phyloP scores from a whole-genome alignment of 1,140 invertebrate genomes.

The Nixonia krombeini region DNA sequence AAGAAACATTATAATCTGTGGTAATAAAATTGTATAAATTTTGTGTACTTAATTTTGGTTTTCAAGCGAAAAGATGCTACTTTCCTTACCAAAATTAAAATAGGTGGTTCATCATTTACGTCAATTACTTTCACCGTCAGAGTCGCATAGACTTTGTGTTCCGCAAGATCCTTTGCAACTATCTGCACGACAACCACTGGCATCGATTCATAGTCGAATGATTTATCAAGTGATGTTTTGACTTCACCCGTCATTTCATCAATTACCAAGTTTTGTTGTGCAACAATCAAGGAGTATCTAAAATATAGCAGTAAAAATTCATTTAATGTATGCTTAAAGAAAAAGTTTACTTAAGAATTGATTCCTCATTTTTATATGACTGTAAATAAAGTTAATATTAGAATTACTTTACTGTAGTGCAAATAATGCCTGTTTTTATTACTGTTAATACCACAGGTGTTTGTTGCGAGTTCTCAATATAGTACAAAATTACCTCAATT shows the following conservation, averaged over 20 bases:
- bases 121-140: conserved; percentile 72
- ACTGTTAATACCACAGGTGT: too few relatives aligned
- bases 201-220: conserved; percentile 74
- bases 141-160: conserved; percentile 69
- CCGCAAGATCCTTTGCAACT: conserved; percentile 43
- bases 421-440: too few relatives aligned
- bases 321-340: too few relatives aligned
- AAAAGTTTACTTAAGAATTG: too few relatives aligned
- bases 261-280: conserved; percentile 66
- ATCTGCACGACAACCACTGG: conserved; percentile 73
- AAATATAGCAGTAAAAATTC: not conserved
- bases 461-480: too few relatives aligned
- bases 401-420: too few relatives aligned
- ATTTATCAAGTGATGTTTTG: conserved; percentile 64
- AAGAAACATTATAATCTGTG: too few relatives aligned
- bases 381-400: too few relatives aligned
- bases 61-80: too few relatives aligned
- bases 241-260: conserved; percentile 68
- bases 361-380: not conserved
- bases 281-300: conserved; percentile 67
- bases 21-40: too few relatives aligned
- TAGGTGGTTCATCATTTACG: conserved; percentile 75
- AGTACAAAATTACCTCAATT: too few relatives aligned
- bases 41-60: too few relatives aligned
- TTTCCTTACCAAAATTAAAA: conserved; percentile 66